Evolutionary conservation across 1,140 invertebrate species (phyloP).

Genomic region (Zaprionus taronus): DNA sequence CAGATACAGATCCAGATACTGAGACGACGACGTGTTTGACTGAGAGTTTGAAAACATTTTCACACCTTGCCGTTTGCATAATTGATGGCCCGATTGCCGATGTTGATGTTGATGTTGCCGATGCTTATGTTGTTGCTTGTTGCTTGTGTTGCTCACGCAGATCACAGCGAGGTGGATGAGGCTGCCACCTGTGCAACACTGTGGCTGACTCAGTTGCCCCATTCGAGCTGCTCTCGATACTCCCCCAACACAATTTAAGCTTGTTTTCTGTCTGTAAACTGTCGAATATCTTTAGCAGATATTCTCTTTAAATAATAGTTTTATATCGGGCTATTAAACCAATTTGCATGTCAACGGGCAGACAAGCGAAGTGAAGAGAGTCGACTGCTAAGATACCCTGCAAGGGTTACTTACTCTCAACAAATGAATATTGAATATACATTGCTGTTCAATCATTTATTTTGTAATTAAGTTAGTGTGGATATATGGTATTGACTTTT

Average conservation of each 20-base stretch:
- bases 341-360: neutral
- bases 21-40: constrained; percentile 56
- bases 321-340: neutral
- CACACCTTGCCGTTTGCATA: constrained; percentile 77
- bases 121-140: too few relatives aligned
- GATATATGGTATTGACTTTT: too few relatives aligned
- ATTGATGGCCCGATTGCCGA: constrained; percentile 54
- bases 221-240: neutral
- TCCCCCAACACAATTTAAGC: neutral
- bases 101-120: constrained; percentile 18
- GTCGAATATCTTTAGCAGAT: neutral
- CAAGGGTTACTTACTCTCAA: too few relatives aligned
- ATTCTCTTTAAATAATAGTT: neutral
- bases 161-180: constrained; percentile 10
- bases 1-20: constrained; percentile 52
- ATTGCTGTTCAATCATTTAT: too few relatives aligned
- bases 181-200: neutral
- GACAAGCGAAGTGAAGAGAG: neutral
- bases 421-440: too few relatives aligned
- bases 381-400: neutral
- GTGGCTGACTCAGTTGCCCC: neutral
- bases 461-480: too few relatives aligned
- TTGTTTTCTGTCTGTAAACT: neutral
- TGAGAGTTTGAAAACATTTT: constrained; percentile 65
- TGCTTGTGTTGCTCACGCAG: constrained; percentile 17